These are phyloP conservation scores for Actenoides lindsayi DNA, from an alignment of 2,113 vertebrate genomes.

Conservation along the genomic window DNA sequence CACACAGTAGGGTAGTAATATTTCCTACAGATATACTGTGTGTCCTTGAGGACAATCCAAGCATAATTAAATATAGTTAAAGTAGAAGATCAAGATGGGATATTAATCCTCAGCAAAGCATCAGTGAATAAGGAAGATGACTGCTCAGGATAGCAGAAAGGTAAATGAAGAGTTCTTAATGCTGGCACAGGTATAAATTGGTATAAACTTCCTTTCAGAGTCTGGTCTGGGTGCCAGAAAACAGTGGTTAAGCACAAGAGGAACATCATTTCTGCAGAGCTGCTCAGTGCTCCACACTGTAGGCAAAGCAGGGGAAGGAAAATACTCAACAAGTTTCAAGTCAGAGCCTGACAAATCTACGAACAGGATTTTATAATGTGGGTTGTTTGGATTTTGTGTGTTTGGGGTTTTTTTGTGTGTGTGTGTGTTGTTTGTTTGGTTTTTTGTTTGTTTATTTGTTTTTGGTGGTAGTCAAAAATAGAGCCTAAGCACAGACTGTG, in stretches of 20 bases:
- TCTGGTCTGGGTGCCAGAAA: background rate
- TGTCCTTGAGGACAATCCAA: background rate
- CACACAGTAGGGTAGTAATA: background rate
- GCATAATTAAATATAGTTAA: background rate
- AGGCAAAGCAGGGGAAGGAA: background rate
- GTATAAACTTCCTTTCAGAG: background rate
- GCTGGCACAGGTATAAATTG: background rate
- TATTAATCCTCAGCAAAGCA: background rate
- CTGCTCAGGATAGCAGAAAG: background rate
- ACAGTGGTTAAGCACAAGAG: background rate
- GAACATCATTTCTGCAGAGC: background rate
- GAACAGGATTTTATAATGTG: background rate
- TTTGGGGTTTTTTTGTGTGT: no score
- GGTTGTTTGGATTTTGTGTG: no score
- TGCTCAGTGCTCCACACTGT: background rate
- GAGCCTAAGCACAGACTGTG: background rate
- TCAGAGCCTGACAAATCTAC: background rate
- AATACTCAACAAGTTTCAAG: background rate
- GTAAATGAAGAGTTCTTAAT: background rate
- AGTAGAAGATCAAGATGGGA: background rate
- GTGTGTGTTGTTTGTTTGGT: no score
- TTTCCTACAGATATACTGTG: rapidly evolving
- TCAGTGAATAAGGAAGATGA: background rate
- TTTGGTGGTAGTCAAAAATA: background rate
- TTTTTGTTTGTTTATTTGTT: no score